Conservation (phyloP, 2,113 vertebrate species). For the Nothocercus julius region DNA sequence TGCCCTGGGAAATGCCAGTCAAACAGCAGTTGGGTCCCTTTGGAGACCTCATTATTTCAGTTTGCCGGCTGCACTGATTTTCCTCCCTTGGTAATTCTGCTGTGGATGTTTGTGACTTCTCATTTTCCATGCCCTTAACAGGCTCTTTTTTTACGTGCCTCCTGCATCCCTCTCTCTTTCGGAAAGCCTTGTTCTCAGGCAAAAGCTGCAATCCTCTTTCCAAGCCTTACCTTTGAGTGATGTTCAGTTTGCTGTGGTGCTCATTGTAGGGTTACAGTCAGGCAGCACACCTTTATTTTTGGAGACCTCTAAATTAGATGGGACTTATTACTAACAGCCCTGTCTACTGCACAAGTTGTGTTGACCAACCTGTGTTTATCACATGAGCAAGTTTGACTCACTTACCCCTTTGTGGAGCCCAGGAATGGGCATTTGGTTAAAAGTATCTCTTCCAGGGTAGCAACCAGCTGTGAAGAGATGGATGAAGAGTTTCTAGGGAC, state of each 20-base stretch:
- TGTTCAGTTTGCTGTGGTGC: background rate
- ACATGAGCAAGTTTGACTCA: background rate
- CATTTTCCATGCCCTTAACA: slow-evolving; percentile 33
- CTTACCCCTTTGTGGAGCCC: background rate
- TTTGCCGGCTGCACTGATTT: background rate
- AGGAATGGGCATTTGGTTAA: background rate
- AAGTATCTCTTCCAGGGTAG: background rate
- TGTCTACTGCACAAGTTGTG: background rate
- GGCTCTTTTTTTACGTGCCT: background rate
- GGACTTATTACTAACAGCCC: background rate
- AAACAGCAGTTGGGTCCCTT: background rate
- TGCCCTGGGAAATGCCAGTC: background rate
- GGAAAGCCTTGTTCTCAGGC: background rate
- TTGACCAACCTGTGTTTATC: background rate
- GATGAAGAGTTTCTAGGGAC: background rate
- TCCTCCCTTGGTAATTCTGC: slow-evolving; percentile 19
- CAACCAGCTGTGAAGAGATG: background rate
- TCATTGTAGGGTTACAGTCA: background rate
- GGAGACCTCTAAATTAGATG: background rate
- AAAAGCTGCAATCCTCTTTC: background rate
- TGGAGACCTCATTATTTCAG: slow-evolving; percentile 49
- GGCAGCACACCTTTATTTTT: background rate
- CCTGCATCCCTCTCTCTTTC: background rate
- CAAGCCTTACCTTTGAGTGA: background rate
- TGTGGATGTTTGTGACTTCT: slow-evolving; percentile 20